Base-by-base conservation (phyloP, 2,797 vertebrate genomes). In the Darevskia nairensis region DNA sequence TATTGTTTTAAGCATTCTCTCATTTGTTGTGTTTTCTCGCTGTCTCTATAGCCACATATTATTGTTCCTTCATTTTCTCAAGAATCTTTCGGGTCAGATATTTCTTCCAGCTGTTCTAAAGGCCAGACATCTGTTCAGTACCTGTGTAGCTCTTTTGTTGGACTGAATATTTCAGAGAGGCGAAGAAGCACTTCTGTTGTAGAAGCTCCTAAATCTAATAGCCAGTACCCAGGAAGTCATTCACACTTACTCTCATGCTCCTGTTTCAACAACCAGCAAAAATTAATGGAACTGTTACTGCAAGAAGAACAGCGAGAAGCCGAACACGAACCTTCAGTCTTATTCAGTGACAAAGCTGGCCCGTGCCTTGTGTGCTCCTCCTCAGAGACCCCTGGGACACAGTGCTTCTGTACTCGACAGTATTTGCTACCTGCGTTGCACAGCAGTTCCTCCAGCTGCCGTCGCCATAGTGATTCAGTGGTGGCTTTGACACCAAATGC, bases 51-150 rank as follows among this genome's bases (percentile, higher is more conserved):
- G 79, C 82, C 46, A 69, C 11, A 2, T 1, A 0, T 59, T 89
- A 59, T 50, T 88, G 10, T 85, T 89, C 64, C 77, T 85, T 81
- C 68, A 3, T 84, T 91, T 92, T 81, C 41, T 88, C 77, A 68
- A 68, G 90, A 91, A 17, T 74, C 46, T 79, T 76, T 88, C 64
- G 64, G 8, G 39, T 84, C 72, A 32, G 35, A 71, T 88, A 44
- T 86, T 89, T 88, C 86, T 66, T 85, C 86, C 69, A 13, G 21
- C 4, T 85, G 3, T 83, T 77, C 55, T 39, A 68, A 78, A 84
- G 44, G 9, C 21, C 71, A 8, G 27, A 2, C 32, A 2, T 66
- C 59, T 74, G 19, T 55, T 82, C 74, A 9, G 64, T 84, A 55
- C 55, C 27, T 82, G 84, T 55, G 15, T 83, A 89, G 69, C 29